Evolutionary conservation across 2,888 invertebrate species (phyloP), one percentile per base, ranked within the genome.

Genomic region (Plagodis pulveraria): DNA sequence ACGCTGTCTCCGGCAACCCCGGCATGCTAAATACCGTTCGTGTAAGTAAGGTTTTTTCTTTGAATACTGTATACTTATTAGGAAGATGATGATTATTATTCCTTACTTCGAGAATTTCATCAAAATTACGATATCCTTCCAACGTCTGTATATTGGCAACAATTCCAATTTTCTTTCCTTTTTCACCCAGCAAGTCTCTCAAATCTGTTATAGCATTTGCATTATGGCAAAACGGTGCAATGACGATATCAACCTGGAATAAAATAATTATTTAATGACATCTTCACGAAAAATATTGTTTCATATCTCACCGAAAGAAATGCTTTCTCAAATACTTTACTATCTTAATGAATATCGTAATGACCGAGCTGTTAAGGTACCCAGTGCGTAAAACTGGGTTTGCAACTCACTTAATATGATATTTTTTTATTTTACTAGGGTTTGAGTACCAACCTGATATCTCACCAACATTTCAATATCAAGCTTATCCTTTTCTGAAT

Each of bases 81-180:
- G 22, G 22, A 2, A 22, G 22, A 22, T 22, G 22, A 22, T 22
- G 22, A 22, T 22, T 22, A 5, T 6, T 36, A 36, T 33, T 41
- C 9, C 56, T 77, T 65, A 89, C 91, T 63, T 63, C 51, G 22
- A 90, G 67, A 63, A 92, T 91, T 33, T 78, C 74, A 66, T 91
- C 87, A 62, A 72, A 89, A 67, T 89, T 86, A 8, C 72, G 70
- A 63, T 80, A 90, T 0, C 89, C 92, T 67, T 82, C 80, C 33
- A 79, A 63, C 32, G 86, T 86, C 79, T 91, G 89, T 65, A 92
- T 85, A 66, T 86, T 87, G 38, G 91, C 85, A 48, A 92, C 71
- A 38, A 91, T 80, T 6, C 81, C 74, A 5, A 91, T 78, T 74
- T 86, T 91, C 69, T 84, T 91, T 44, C 90, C 89, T 50, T 84